A percentile compares a stretch with the other conserved stretches of the same genome.
These are phyloP conservation scores for Trachelus troglodyta DNA, from an alignment of 2,888 invertebrate genomes.

Conservation along the genomic window DNA sequence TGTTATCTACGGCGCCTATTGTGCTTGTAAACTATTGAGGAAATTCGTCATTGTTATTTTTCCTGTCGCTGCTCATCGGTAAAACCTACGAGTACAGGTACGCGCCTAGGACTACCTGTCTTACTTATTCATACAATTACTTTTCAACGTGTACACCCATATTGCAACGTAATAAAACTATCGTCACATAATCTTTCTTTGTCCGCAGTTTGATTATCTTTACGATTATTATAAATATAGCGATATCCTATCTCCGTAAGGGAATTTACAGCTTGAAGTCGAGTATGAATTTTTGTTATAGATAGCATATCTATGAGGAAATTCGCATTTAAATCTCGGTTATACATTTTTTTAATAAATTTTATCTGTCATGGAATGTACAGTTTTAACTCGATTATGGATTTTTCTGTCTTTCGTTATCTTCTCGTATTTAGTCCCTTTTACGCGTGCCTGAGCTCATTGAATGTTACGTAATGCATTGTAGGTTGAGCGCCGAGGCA, in stretches of 20 bases:
- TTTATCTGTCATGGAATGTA: too few relatives aligned
- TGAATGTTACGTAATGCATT: conserved; percentile 5
- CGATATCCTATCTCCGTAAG: background rate
- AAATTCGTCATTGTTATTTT: conserved; percentile 52
- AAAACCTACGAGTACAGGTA: conserved; percentile 22
- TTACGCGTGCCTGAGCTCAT: conserved; percentile 29
- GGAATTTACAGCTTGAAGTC: background rate
- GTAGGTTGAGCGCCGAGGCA: conserved; percentile 21
- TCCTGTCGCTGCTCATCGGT: conserved; percentile 31
- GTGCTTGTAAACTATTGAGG: conserved; percentile 50
- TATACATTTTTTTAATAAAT: too few relatives aligned
- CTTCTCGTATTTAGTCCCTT: conserved; percentile 8
- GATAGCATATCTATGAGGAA: too few relatives aligned
- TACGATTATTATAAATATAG: background rate
- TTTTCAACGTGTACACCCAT: background rate
- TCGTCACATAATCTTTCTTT: background rate
- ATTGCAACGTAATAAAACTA: background rate
- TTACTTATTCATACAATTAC: background rate
- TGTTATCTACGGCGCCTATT: conserved; percentile 26
- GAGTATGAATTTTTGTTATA: background rate
- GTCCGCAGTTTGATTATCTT: background rate
- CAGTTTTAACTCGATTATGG: too few relatives aligned
- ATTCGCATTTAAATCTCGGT: too few relatives aligned
- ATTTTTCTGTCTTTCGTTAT: background rate
- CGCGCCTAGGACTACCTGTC: background rate